Evolutionary conservation across 2,888 invertebrate species (phyloP).

Genomic region (Luperina nickerlii): DNA sequence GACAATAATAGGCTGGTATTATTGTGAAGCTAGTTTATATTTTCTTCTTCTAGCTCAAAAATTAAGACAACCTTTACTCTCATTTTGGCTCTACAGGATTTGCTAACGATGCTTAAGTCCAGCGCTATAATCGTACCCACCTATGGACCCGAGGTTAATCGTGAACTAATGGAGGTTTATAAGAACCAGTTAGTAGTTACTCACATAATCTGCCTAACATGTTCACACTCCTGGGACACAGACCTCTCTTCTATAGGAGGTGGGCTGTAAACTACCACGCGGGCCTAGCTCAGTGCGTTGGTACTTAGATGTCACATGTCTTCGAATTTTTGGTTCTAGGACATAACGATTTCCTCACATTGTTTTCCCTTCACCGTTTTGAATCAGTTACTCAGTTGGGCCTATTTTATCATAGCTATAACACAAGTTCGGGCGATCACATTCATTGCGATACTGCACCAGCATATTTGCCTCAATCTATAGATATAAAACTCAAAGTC

Average conservation of each 20-base stretch:
- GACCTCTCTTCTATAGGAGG: no score
- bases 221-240: no score
- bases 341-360: no score
- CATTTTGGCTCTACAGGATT: neutral
- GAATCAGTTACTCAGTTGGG: neutral
- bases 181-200: neutral
- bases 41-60: neutral
- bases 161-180: neutral
- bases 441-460: constrained; percentile 15
- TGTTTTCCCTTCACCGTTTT: no score
- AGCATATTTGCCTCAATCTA: neutral
- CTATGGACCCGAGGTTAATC: neutral
- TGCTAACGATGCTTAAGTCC: neutral
- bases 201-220: no score
- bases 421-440: neutral
- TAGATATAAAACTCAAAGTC: no score
- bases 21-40: neutral
- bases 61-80: neutral
- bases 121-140: neutral
- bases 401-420: neutral
- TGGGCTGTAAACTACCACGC: no score
- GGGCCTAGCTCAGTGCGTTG: no score
- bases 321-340: no score
- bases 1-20: neutral
- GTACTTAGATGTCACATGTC: no score